Evolutionary conservation across 2,113 vertebrate genomes (phyloP).

Genomic region (Morone saxatilis): DNA sequence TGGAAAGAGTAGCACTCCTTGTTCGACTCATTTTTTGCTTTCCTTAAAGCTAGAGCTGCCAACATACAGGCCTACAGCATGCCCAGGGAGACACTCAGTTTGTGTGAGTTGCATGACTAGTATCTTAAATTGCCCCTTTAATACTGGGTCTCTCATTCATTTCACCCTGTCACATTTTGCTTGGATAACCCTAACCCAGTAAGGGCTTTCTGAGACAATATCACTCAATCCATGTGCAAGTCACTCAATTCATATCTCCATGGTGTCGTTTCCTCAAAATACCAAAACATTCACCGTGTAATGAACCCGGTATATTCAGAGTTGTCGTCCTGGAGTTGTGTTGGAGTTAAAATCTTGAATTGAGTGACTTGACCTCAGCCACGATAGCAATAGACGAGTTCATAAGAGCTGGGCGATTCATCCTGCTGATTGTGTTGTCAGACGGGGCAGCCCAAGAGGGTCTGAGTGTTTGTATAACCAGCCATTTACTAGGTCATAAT

Average conservation of each 20-base stretch:
- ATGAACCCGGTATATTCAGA: background rate
- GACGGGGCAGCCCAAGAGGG: conserved; percentile 46
- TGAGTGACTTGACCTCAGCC: conserved; percentile 19
- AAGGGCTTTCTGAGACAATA: background rate
- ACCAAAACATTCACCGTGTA: background rate
- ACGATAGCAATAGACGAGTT: conserved; percentile 28
- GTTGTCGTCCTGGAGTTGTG: conserved; percentile 18
- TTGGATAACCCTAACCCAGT: background rate
- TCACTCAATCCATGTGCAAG: background rate
- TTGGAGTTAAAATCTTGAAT: conserved; percentile 20
- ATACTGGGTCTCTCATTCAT: conserved; percentile 8
- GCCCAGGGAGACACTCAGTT: conserved; percentile 43
- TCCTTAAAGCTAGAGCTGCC: conserved; percentile 10
- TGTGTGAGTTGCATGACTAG: conserved; percentile 58
- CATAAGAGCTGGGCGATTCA: conserved; percentile 37
- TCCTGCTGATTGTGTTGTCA: conserved; percentile 65
- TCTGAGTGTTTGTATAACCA: conserved; percentile 76
- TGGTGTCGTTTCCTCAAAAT: background rate
- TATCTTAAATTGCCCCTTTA: conserved; percentile 15
- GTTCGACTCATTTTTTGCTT: conserved; percentile 1
- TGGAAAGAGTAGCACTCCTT: conserved; percentile 10
- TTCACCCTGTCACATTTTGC: conserved; percentile 18
- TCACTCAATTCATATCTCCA: conserved; percentile 3
- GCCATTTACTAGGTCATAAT: conserved; percentile 81
- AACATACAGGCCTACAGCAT: conserved; percentile 44